Evolutionary conservation across 2,113 vertebrate genomes (phyloP).

Genomic region (Calcarius ornatus): DNA sequence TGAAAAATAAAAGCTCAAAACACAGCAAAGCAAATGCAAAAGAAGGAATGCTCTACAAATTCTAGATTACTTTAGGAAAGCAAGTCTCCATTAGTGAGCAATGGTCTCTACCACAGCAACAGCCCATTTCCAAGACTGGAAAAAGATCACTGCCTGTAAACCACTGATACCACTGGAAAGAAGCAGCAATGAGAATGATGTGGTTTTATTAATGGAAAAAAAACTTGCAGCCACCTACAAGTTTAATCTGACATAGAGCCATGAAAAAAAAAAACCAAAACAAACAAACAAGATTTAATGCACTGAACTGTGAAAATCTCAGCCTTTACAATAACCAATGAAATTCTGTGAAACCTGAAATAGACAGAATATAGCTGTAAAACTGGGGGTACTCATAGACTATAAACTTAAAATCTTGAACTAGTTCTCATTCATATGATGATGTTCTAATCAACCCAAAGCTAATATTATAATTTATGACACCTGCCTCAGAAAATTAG

Average conservation of each 20-base stretch:
- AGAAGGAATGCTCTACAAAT: background rate
- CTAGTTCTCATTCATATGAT: background rate
- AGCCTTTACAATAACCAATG: background rate
- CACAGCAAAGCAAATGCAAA: background rate
- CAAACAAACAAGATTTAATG: background rate
- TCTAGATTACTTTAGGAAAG: background rate
- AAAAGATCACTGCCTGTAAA: background rate
- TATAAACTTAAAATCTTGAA: background rate
- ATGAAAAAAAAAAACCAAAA: background rate
- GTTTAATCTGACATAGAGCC: background rate
- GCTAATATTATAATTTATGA: background rate
- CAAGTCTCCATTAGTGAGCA: background rate
- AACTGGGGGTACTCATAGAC: background rate
- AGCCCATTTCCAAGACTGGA: background rate
- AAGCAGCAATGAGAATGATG: background rate
- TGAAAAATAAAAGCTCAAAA: constrained; percentile 1
- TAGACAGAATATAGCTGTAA: background rate
- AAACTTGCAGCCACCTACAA: background rate
- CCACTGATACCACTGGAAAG: background rate
- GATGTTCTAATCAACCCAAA: background rate
- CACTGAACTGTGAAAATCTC: background rate
- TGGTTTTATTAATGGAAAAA: background rate
- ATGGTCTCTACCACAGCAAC: background rate
- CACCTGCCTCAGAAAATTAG: background rate
- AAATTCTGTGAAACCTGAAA: background rate